phyloP scores from a whole-genome alignment of 2,113 vertebrate species.

The Clarias gariepinus region DNA sequence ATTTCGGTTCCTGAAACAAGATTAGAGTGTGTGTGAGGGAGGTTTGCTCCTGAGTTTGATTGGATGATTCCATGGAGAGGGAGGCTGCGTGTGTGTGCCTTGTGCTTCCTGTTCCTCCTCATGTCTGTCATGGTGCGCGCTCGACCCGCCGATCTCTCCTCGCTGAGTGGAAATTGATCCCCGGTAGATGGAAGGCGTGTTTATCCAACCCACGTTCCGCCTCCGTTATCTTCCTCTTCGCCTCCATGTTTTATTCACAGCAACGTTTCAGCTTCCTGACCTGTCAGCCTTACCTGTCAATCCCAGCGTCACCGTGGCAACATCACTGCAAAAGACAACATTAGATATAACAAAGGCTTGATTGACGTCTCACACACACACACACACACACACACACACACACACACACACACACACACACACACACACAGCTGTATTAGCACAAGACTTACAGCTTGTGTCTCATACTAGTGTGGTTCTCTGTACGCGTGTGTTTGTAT shows the following conservation, averaged over 20 bases:
- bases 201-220: constrained; percentile 59
- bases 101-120: constrained; percentile 39
- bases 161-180: constrained; percentile 61
- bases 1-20: constrained; percentile 59
- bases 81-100: neutral
- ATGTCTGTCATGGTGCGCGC: constrained; percentile 42
- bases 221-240: constrained; percentile 33
- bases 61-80: constrained; percentile 26
- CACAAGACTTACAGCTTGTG: neutral
- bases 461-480: neutral
- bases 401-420: neutral
- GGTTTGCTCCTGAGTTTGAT: constrained; percentile 35
- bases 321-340: constrained; percentile 45
- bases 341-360: constrained; percentile 51
- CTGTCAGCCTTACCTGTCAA: constrained; percentile 43
- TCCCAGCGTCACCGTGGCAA: constrained; percentile 36
- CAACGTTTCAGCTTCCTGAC: constrained; percentile 37
- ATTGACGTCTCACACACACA: neutral
- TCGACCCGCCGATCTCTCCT: neutral
- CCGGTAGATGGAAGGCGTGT: constrained; percentile 60
- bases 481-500: constrained; percentile 2
- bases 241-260: constrained; percentile 54
- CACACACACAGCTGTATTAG: neutral
- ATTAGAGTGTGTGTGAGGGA: constrained; percentile 57
- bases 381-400: constrained; percentile 2